Percentiles rank a stretch among this genome's conserved stretches.
Evolutionary conservation across 2,797 vertebrate genomes (phyloP).

Genomic region (Acanthiza pusilla): DNA sequence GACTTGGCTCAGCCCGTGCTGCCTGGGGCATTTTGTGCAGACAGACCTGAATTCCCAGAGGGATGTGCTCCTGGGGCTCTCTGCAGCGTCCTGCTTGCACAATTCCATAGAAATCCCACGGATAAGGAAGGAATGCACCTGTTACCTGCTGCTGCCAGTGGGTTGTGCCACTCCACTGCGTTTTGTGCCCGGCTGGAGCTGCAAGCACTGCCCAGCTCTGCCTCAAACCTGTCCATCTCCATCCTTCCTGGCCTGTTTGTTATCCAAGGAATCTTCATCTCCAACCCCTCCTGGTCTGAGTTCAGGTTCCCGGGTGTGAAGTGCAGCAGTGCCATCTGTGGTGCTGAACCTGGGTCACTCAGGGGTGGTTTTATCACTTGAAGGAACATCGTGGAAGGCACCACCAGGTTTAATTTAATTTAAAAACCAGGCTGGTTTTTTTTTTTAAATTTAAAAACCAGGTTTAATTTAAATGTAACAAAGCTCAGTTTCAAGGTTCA

Average conservation of each 20-base stretch:
- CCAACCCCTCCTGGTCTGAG: accelerated
- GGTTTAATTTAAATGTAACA: neutral
- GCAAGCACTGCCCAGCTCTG: neutral
- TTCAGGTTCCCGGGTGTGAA: neutral
- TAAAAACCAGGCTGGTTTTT: no score
- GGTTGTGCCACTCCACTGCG: constrained; percentile 41
- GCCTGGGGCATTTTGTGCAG: no score
- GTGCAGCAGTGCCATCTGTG: accelerated
- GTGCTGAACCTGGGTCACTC: neutral
- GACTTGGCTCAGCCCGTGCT: neutral
- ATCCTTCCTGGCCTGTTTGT: neutral
- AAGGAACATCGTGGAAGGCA: neutral
- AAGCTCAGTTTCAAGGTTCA: neutral
- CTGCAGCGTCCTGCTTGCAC: neutral
- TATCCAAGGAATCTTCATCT: neutral
- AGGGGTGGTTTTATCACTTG: neutral
- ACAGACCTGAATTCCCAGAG: accelerated
- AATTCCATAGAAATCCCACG: accelerated
- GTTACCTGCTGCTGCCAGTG: constrained; percentile 34
- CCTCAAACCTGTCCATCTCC: neutral
- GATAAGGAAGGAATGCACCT: neutral
- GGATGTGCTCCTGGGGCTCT: accelerated
- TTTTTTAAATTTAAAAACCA: no score
- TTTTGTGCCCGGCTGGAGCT: neutral
- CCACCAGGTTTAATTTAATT: neutral